phyloP scores from a whole-genome alignment of 1,140 invertebrate genomes.

The Goniozus legneri region DNA sequence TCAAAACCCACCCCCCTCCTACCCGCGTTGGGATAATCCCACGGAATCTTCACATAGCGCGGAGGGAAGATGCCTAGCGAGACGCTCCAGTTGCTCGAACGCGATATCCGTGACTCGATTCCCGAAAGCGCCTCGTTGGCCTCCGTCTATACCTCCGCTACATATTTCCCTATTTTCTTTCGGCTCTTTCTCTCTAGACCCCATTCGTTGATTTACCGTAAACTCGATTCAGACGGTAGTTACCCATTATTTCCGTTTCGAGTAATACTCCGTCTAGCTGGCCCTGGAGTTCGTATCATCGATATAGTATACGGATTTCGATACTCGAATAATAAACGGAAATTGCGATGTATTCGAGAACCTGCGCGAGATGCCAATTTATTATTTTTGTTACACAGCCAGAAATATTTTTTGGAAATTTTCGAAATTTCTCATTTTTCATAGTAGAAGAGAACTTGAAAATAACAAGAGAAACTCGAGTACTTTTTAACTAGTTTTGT shows the following conservation, averaged over 20 bases:
- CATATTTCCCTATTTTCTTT: conserved; percentile 16
- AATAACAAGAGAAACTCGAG: too few species aligned
- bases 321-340: too few species aligned
- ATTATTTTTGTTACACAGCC: too few species aligned
- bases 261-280: conserved; percentile 13
- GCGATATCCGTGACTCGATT: conserved; percentile 50
- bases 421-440: too few species aligned
- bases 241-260: conserved; percentile 17
- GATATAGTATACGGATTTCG: too few species aligned
- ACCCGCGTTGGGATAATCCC: too few species aligned
- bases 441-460: too few species aligned
- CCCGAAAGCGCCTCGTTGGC: conserved; percentile 30
- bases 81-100: conserved; percentile 41
- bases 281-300: not conserved
- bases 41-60: conserved; percentile 39
- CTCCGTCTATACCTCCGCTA: conserved; percentile 6
- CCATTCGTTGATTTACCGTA: conserved; percentile 15
- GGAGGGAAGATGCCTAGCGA: conserved; percentile 33
- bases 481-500: too few species aligned
- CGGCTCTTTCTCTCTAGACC: conserved; percentile 1
- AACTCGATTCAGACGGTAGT: conserved; percentile 10
- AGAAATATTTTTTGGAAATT: too few species aligned
- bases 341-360: too few species aligned
- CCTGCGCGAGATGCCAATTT: too few species aligned
- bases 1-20: conserved; percentile 38